phyloP scores from a whole-genome alignment of 2,113 vertebrate genomes.

The Hoplias malabaricus region DNA sequence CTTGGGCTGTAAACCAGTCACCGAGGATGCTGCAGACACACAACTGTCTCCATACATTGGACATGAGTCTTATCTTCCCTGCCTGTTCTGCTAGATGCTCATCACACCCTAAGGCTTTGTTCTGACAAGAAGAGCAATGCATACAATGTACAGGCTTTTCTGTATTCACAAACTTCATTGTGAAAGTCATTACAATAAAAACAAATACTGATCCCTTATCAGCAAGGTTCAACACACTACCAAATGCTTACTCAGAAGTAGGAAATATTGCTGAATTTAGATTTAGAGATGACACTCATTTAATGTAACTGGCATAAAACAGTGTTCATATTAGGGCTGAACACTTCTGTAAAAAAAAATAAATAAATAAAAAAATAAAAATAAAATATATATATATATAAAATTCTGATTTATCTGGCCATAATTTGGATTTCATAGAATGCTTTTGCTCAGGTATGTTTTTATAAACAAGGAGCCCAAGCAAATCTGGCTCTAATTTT shows the following conservation, averaged over 20 bases:
- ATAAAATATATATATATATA: too few relatives aligned
- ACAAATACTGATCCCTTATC: not conserved
- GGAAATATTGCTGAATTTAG: not conserved
- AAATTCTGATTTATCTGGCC: too few relatives aligned
- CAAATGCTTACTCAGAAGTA: not conserved
- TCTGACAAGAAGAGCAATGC: not conserved
- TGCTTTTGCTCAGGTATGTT: too few relatives aligned
- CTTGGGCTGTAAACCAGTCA: not conserved
- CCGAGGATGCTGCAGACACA: not conserved
- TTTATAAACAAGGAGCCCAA: too few relatives aligned
- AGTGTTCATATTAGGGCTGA: too few relatives aligned
- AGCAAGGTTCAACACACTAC: not conserved
- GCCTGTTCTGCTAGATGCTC: not conserved
- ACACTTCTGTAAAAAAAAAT: too few relatives aligned
- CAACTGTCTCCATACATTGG: not conserved
- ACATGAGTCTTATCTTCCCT: not conserved
- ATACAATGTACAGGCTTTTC: not conserved
- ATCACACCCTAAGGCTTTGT: not conserved
- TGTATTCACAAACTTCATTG: not conserved
- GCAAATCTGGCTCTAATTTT: too few relatives aligned
- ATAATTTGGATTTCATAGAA: too few relatives aligned
- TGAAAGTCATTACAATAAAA: not conserved
- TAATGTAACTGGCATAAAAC: too few relatives aligned
- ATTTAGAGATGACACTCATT: too few relatives aligned
- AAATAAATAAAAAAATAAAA: too few relatives aligned